These are phyloP conservation scores for Potorous gilbertii DNA, from an alignment of 2,797 vertebrate genomes.

Conservation along the genomic window DNA sequence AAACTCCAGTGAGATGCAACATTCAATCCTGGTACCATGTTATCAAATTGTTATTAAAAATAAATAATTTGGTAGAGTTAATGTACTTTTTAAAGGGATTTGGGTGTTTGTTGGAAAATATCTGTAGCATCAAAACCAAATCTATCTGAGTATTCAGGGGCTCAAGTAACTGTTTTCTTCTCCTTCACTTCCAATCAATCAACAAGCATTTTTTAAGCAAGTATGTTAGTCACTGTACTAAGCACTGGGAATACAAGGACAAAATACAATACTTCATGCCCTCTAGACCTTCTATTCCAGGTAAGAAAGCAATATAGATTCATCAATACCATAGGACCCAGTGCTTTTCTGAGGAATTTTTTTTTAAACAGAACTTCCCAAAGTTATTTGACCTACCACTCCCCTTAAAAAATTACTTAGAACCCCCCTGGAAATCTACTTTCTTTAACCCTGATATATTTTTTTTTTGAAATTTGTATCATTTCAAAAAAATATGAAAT, in stretches of 20 bases:
- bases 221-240: not conserved
- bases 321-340: not conserved
- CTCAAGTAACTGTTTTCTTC: not conserved
- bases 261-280: not conserved
- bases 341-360: not conserved
- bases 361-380: too few relatives aligned
- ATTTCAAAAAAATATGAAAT: too few relatives aligned
- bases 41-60: not conserved
- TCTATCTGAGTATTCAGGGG: not conserved
- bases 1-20: not conserved
- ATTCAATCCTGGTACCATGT: not conserved
- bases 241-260: not conserved
- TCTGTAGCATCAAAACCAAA: not conserved
- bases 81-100: not conserved
- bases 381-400: too few relatives aligned
- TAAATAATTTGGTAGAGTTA: not conserved
- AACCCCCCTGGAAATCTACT: too few relatives aligned
- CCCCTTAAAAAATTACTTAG: too few relatives aligned
- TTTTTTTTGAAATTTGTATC: too few relatives aligned
- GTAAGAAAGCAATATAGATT: not conserved
- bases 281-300: not conserved
- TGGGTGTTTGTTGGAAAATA: not conserved
- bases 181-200: not conserved
- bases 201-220: not conserved
- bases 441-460: too few relatives aligned